Base-by-base conservation (phyloP, 2,113 vertebrate genomes). In the Sula dactylatra region DNA sequence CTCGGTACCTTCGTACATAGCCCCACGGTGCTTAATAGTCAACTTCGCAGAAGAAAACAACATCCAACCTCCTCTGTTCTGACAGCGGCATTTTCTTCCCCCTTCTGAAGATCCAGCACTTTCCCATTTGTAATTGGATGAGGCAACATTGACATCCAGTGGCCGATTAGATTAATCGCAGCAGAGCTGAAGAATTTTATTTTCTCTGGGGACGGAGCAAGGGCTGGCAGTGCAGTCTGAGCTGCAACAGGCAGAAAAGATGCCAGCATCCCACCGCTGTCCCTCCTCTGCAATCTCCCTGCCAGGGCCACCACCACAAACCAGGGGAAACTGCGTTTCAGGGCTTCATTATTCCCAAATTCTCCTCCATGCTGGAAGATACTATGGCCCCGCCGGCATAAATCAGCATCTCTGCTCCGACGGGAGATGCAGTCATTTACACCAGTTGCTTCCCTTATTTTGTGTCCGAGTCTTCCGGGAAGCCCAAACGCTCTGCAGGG, bases 61-160 rank as follows among this genome's bases (percentile, higher is more conserved):
- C 86, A 79, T 74, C 84, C 74, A 58, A 25, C 45, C 89, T 10
- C 66, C 3, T 5, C 72, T 72, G 4, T 12, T 67, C 84, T 34
- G 55, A 55, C 67, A 86, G 77, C 16, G 5, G 82, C 64, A 0
- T 86, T 88, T 85, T 40, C 71, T 58, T 62, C 78, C 49, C 50
- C 70, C 59, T 67, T 6, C 47, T 11, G 15, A 80, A 74, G 72
- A 59, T 9, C 69, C 74, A 62, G 26, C 19, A 6, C 27, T 76
- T 90, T 76, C 73, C 79, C 52, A 16, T 47, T 82, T 16, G 59
- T 97, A 96, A 97, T 96, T 97, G 97, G 85, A 97, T 79, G 96
- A 98, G 97, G 96, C 98, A 98, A 98, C 32, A 97, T 98, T 98
- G 98, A 98, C 98, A 98, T 98, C 98, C 98, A 98, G 98, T 97